Evolutionary conservation across 2,888 invertebrate genomes (phyloP), one percentile per base, ranked within the genome.

Genomic region (Cylindroiulus punctatus): DNA sequence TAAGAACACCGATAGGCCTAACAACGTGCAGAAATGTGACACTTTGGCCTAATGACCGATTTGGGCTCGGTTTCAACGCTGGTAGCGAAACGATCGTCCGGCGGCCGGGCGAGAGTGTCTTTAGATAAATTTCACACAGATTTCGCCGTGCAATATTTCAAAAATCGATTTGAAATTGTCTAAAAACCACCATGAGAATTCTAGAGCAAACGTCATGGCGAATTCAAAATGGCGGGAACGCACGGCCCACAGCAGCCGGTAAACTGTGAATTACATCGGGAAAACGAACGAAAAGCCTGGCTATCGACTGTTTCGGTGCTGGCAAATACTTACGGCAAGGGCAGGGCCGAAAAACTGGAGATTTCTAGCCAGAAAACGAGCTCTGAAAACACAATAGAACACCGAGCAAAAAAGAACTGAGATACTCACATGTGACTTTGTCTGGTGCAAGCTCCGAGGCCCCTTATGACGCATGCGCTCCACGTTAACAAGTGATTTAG

Each of bases 401-500:
- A 52, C n/a, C 30, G 30, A 84, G 36, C 42, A 47, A 47, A 52
- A 22, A 57, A 26, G 26, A 84, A 26, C 12, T 22, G n/a, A n/a
- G 47, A 84, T 57, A 84, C 84, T 19, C 84, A 84, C 84, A 57
- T 84, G 84, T 47, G 84, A 84, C 84, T 84, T 57, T 57, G 84
- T 52, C 47, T 84, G 84, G 84, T 12, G 84, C 47, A 84, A 26
- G 52, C 52, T 52, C 36, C 84, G 36, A 84, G 84, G 83, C 42
- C 42, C 76, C 83, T 83, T 14, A 83, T 40, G 40, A 40, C 83
- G 83, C 83, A 83, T 83, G 83, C 83, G 83, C 83, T 83, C 83
- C 83, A 83, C 83, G 83, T 83, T 83, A 83, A 83, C 83, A 83
- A 83, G 83, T 83, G 83, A 40, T 7, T 5, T 40, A 76, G 76